phyloP scores from a whole-genome alignment of 2,888 invertebrate species.

The Synanthedon andrenaeformis region DNA sequence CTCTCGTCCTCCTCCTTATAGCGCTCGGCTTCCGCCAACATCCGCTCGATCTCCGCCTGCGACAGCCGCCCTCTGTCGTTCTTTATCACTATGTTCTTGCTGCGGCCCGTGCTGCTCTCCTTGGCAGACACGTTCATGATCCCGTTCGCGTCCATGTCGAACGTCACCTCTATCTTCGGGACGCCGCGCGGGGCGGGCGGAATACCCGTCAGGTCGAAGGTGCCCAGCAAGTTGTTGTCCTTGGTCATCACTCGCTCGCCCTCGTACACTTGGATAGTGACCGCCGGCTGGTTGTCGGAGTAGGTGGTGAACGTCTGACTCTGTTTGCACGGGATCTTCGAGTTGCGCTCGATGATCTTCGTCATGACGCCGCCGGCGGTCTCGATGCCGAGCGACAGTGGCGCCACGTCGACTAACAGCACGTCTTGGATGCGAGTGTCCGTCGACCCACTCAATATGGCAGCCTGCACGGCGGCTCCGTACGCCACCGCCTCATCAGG shows the following conservation, averaged over 20 bases:
- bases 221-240: conserved; percentile 72
- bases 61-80: conserved; percentile 72
- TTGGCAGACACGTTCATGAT: conserved; percentile 80
- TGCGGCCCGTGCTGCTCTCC: conserved; percentile 65
- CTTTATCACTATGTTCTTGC: conserved; percentile 76
- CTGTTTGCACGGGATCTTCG: conserved; percentile 37
- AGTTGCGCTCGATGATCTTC: conserved; percentile 73
- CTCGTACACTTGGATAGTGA: too few species aligned
- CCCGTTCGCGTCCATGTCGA: conserved; percentile 74
- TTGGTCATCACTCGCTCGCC: conserved; percentile 68
- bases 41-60: too few species aligned
- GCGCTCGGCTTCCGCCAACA: too few species aligned
- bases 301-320: too few species aligned
- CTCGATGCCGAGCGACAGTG: conserved; percentile 72
- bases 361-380: conserved; percentile 78
- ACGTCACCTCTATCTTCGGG: conserved; percentile 71
- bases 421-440: too few species aligned
- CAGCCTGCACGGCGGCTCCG: too few species aligned
- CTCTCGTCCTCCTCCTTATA: conserved; percentile 71
- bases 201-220: conserved; percentile 68
- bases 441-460: too few species aligned
- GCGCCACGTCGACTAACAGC: too few species aligned
- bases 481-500: too few species aligned
- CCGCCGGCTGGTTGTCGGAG: too few species aligned
- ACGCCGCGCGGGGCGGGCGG: conserved; percentile 73